These are phyloP conservation scores for Halcyon chelicuti DNA, from an alignment of 2,797 vertebrate genomes.

Conservation along the genomic window DNA sequence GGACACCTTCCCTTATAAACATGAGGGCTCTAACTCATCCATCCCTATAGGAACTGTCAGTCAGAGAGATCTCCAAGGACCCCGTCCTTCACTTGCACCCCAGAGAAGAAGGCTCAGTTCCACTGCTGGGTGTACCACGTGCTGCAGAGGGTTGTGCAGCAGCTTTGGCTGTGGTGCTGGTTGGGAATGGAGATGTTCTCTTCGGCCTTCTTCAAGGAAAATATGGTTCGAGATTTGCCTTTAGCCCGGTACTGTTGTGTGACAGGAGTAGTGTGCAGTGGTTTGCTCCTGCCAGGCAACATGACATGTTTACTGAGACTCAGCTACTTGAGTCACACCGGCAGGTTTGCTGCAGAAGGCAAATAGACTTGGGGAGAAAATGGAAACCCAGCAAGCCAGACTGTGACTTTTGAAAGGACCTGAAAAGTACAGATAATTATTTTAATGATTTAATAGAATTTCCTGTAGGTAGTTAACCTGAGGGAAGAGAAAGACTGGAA, in stretches of 20 bases:
- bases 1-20: not conserved
- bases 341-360: not conserved
- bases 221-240: not conserved
- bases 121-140: not conserved
- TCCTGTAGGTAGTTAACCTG: not conserved
- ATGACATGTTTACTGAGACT: not conserved
- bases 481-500: not conserved
- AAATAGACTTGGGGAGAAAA: not conserved
- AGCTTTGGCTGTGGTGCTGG: not conserved
- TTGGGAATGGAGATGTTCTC: not conserved
- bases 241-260: not conserved
- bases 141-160: not conserved
- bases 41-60: not conserved
- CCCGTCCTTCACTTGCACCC: accelerated
- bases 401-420: not conserved
- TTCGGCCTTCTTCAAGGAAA: not conserved
- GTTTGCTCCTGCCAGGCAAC: not conserved
- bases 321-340: accelerated
- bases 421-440: not conserved
- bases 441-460: not conserved
- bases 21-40: not conserved
- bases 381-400: not conserved
- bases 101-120: not conserved
- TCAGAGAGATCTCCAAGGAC: accelerated
- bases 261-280: not conserved